These are phyloP conservation scores for Zosterops hypoxanthus DNA, from an alignment of 2,113 vertebrate genomes.

Conservation along the genomic window DNA sequence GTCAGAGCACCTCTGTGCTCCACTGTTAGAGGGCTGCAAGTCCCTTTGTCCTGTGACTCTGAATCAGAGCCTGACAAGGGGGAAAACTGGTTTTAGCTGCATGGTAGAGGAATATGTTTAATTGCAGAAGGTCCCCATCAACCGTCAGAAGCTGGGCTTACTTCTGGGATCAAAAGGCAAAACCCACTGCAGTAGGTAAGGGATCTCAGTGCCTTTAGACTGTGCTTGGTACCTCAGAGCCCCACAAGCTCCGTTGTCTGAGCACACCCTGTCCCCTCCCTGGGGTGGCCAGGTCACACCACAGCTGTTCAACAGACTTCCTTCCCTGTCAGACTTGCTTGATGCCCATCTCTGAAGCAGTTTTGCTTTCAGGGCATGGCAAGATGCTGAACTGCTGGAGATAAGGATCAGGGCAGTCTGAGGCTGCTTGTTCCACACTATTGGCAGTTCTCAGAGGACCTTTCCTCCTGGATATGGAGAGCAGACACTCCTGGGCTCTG, in stretches of 20 bases:
- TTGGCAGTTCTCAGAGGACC: not conserved
- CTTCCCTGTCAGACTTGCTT: not conserved
- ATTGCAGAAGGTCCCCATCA: not conserved
- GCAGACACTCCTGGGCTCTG: not conserved
- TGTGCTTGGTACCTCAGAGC: fast-evolving
- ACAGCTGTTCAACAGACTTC: not conserved
- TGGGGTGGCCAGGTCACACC: not conserved
- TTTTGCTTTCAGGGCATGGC: not conserved
- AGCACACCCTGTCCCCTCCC: not conserved
- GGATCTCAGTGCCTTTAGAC: not conserved
- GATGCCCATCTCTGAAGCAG: not conserved
- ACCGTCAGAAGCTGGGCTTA: not conserved
- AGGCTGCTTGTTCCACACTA: not conserved
- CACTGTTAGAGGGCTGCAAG: not conserved
- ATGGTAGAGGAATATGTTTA: not conserved
- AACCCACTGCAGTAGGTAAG: not conserved
- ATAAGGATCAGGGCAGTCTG: not conserved
- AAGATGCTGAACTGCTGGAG: not conserved
- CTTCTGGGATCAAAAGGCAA: not conserved
- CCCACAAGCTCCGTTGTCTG: fast-evolving
- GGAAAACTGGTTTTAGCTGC: not conserved
- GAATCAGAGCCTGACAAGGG: not conserved
- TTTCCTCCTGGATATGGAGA: not conserved
- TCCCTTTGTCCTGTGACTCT: not conserved
- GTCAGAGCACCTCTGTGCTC: not conserved